A percentile compares a stretch with the other conserved stretches of the same genome.
phyloP scores from a whole-genome alignment of 2,888 invertebrate species.

The Quadroppia sp. region DNA sequence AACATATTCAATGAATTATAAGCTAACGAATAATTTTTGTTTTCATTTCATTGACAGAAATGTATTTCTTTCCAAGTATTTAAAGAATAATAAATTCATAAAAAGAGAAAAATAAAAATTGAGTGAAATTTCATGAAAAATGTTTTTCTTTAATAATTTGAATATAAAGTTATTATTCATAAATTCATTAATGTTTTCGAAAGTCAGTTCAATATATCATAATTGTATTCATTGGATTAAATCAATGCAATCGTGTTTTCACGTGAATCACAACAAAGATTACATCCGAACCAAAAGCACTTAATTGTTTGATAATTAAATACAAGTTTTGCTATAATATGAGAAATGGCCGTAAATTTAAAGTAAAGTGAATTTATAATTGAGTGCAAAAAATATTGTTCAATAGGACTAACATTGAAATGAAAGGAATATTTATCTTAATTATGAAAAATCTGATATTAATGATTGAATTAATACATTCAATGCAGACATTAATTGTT shows the following conservation, averaged over 20 bases:
- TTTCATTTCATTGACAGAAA: too few relatives aligned
- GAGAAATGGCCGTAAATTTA: not conserved
- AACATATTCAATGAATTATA: too few relatives aligned
- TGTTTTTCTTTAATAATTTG: not conserved
- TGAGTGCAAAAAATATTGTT: not conserved
- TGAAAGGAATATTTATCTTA: conserved; percentile 2
- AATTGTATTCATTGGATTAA: conserved; percentile 1
- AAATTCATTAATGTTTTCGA: not conserved
- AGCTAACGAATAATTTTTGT: too few relatives aligned
- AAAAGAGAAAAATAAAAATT: too few relatives aligned
- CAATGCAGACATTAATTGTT: conserved; percentile 30
- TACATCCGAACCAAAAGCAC: not conserved
- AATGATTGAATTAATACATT: conserved; percentile 21
- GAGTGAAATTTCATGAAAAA: not conserved
- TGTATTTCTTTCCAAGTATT: too few relatives aligned
- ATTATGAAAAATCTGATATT: conserved; percentile 8
- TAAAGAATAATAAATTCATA: too few relatives aligned
- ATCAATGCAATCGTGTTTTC: not conserved
- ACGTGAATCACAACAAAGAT: not conserved
- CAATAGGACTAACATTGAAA: conserved; percentile 5
- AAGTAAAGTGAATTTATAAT: not conserved
- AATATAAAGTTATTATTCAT: conserved; percentile 3
- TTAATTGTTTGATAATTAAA: not conserved
- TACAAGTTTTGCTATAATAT: not conserved
- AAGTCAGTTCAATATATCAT: conserved; percentile 6